Evolutionary conservation across 2,113 vertebrate genomes (phyloP), one percentile per base, ranked within the genome.

Genomic region (Oenanthe melanoleuca): DNA sequence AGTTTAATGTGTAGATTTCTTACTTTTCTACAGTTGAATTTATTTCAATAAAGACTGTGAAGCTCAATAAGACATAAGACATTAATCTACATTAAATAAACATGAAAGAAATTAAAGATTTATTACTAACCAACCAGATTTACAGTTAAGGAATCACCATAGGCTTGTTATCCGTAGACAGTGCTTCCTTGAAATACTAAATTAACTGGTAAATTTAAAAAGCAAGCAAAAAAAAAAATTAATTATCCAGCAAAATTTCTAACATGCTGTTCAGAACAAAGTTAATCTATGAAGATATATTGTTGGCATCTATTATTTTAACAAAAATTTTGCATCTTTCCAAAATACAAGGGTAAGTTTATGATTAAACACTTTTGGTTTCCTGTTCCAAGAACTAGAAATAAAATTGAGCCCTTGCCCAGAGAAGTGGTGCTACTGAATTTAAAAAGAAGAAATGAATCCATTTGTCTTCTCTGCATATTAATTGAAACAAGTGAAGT

Each of bases 71-170:
- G 60, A 84, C 80, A 64, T 59, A 91, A 67, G 71, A 50, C 72
- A 91, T 93, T 88, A 95, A 88, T 80, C 65, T 22, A 92, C 80
- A 94, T 94, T 93, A 97, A 96, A 93, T 52, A 91, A 95, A 93
- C 53, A 95, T 92, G 61, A 12, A 71, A 80, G 65, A 56, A 84
- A 72, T 75, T 64, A 92, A 91, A 95, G 83, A 95, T 93, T 93
- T 93, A 91, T 94, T 89, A 60, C 34, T 74, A 91, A 60, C 29
- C 26, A 67, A 52, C 26, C 55, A 92, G 56, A 52, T 29, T 84
- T 81, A 56, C 15, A 88, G 24, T 73, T 63, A 92, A 74, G 22
- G 64, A 88, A 83, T 86, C 42, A 86, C 29, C 26, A 86, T 33
- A 67, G 21, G 64, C 34, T 80, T 80, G 19, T 78, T 80, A 88